phyloP scores from a whole-genome alignment of 2,888 invertebrate species.

The Phymatocera aterrima region DNA sequence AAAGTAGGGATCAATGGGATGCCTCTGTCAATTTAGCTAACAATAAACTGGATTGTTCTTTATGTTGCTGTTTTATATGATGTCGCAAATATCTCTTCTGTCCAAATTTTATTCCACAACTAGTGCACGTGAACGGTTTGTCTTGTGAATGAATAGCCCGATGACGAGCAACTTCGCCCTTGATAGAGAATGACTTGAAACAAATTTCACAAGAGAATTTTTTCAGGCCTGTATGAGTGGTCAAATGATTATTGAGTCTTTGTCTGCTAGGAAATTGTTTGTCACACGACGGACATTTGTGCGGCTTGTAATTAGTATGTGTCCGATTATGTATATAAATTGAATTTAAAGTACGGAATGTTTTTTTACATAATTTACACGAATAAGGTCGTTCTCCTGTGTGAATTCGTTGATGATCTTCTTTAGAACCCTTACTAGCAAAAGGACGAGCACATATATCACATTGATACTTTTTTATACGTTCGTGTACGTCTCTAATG shows the following conservation, averaged over 20 bases:
- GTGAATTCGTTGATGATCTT: slow-evolving; percentile 77
- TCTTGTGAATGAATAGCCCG: slow-evolving; percentile 73
- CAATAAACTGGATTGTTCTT: slow-evolving; percentile 44
- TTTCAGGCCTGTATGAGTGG: slow-evolving; percentile 73
- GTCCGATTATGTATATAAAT: slow-evolving; percentile 75
- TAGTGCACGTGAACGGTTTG: slow-evolving; percentile 68
- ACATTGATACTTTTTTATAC: slow-evolving; percentile 76
- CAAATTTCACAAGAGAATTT: slow-evolving; percentile 75
- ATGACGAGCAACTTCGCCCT: slow-evolving; percentile 76
- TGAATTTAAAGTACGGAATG: slow-evolving; percentile 77
- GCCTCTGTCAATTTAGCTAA: slow-evolving; percentile 1
- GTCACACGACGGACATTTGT: slow-evolving; percentile 74
- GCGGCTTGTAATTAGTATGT: slow-evolving; percentile 72
- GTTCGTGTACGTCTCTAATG: slow-evolving; percentile 75
- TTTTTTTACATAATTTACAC: slow-evolving; percentile 78
- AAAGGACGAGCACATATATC: slow-evolving; percentile 75
- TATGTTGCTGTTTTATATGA: slow-evolving; percentile 68
- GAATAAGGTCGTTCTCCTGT: slow-evolving; percentile 74
- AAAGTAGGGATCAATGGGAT: not conserved
- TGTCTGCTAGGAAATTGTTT: slow-evolving; percentile 74
- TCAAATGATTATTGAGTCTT: slow-evolving; percentile 73
- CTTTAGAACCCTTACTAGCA: slow-evolving; percentile 75
- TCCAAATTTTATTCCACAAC: slow-evolving; percentile 73
- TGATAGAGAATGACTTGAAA: slow-evolving; percentile 75
- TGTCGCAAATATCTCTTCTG: slow-evolving; percentile 75